These are phyloP conservation scores for Xestia ashworthii DNA, from an alignment of 2,888 invertebrate genomes.

Conservation along the genomic window DNA sequence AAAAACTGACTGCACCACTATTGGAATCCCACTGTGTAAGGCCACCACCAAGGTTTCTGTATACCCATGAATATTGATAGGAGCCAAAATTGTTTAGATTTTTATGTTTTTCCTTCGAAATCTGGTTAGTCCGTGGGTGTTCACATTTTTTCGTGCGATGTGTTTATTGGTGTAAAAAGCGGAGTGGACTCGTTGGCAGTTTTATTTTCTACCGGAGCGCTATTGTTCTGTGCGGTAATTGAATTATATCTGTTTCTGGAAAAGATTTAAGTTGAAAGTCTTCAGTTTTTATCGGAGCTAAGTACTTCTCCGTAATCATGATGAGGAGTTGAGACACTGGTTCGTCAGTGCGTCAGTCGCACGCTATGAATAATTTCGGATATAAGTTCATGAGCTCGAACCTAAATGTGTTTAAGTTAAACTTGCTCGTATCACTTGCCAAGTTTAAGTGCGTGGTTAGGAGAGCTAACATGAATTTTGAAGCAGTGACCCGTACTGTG, in stretches of 20 bases:
- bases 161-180: slow-evolving; percentile 68
- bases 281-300: slow-evolving; percentile 48
- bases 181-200: slow-evolving; percentile 36
- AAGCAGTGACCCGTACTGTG: slow-evolving; percentile 31
- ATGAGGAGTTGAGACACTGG: slow-evolving; percentile 3
- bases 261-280: slow-evolving; percentile 42
- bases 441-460: slow-evolving; percentile 33
- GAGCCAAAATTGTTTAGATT: slow-evolving; percentile 81
- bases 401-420: slow-evolving; percentile 28
- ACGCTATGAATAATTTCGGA: slow-evolving; percentile 19
- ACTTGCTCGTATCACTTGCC: slow-evolving; percentile 30
- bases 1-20: slow-evolving; percentile 80
- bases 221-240: slow-evolving; percentile 65
- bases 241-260: slow-evolving; percentile 67
- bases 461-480: slow-evolving; percentile 19
- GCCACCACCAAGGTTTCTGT: slow-evolving; percentile 84
- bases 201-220: slow-evolving; percentile 57
- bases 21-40: slow-evolving; percentile 81
- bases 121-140: slow-evolving; percentile 78
- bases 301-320: slow-evolving; percentile 57
- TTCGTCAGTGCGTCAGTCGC: background rate
- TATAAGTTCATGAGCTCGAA: slow-evolving; percentile 11
- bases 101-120: slow-evolving; percentile 72
- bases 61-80: slow-evolving; percentile 84
- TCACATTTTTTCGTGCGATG: slow-evolving; percentile 68